phyloP scores from a whole-genome alignment of 2,113 vertebrate species.

The Nothocercus julius region DNA sequence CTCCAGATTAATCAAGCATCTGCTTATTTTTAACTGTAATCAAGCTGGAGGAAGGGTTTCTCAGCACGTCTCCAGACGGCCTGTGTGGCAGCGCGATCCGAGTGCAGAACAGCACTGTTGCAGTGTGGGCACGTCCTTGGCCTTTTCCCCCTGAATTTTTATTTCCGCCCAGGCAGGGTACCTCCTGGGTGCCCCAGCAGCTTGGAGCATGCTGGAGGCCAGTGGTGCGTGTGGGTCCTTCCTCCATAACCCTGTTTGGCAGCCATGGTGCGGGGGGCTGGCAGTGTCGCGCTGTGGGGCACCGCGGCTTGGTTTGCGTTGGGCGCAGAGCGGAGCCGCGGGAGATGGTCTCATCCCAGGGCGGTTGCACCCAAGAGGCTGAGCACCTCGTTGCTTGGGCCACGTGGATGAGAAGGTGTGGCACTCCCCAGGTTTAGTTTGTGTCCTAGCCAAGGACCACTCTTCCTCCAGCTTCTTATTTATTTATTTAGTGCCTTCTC shows the following conservation, averaged over 20 bases:
- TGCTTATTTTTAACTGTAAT: neutral
- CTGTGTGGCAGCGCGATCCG: accelerated
- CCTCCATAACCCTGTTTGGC: neutral
- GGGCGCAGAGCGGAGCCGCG: too few species aligned
- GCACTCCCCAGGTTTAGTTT: neutral
- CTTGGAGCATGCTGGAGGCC: too few species aligned
- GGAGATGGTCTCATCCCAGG: neutral
- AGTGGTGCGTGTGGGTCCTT: neutral
- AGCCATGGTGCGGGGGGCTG: neutral
- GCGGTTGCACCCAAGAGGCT: neutral
- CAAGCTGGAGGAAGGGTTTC: neutral
- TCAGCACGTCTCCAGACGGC: neutral
- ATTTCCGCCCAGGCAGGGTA: neutral
- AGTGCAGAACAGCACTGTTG: neutral
- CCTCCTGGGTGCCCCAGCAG: neutral
- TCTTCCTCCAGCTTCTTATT: neutral
- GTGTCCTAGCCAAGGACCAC: neutral
- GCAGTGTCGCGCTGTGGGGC: too few species aligned
- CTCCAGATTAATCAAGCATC: neutral
- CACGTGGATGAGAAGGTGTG: neutral
- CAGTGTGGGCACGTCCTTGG: accelerated
- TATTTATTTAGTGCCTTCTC: neutral
- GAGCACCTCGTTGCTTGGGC: neutral
- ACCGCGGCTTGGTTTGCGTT: too few species aligned
- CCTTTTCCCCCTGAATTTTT: neutral